These are phyloP conservation scores for Diglossa brunneiventris DNA, from an alignment of 2,113 vertebrate species.

Conservation along the genomic window DNA sequence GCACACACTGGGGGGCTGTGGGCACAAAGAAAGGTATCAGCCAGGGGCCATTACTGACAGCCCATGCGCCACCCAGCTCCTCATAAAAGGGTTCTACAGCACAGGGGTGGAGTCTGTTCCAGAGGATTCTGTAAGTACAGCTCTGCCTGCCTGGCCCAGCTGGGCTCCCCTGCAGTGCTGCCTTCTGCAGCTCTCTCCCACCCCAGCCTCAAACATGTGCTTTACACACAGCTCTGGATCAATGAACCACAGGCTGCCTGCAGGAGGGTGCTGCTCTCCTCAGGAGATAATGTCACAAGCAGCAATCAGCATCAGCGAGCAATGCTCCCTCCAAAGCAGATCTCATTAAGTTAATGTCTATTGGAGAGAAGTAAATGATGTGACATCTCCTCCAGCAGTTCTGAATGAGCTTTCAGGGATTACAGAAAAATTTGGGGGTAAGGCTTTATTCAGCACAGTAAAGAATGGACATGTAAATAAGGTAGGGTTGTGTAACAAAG, in stretches of 20 bases:
- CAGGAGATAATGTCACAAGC: background rate
- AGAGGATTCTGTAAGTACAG: background rate
- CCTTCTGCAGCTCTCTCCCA: background rate
- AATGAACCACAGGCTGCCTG: background rate
- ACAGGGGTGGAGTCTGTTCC: background rate
- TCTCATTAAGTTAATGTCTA: background rate
- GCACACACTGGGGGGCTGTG: background rate
- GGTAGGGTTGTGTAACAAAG: background rate
- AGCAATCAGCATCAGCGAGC: background rate
- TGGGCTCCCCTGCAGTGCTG: background rate
- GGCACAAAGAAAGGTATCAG: background rate
- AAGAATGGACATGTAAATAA: background rate
- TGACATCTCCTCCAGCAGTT: background rate
- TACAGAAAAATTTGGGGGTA: background rate
- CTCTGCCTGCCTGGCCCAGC: background rate
- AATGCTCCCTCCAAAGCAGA: background rate
- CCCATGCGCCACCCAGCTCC: background rate
- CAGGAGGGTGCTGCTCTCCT: background rate
- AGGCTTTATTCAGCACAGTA: slow-evolving; percentile 42
- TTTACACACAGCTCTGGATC: background rate
- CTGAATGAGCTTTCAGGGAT: background rate
- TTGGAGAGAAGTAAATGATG: background rate
- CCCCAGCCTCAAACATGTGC: background rate
- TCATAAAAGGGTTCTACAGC: background rate
- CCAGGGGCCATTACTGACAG: background rate